Evolutionary conservation across 2,113 vertebrate genomes (phyloP).

Genomic region (Spermophilus dauricus): DNA sequence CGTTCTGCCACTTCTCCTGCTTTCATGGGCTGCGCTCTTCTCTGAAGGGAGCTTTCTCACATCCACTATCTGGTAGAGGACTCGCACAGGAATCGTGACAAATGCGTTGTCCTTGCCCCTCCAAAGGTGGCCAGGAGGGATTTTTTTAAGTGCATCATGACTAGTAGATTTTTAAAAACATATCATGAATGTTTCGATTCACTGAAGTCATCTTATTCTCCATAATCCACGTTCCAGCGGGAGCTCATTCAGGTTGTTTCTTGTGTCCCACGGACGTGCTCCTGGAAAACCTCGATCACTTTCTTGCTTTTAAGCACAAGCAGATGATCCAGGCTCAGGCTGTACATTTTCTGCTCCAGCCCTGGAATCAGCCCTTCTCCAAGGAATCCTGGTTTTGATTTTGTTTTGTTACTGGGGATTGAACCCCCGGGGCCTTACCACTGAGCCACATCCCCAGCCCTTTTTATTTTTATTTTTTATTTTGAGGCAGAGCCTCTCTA

Average conservation of each 20-base stretch:
- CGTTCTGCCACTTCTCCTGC: neutral
- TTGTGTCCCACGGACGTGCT: too few species aligned
- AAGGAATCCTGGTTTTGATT: too few species aligned
- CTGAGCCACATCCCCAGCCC: too few species aligned
- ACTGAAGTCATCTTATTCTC: neutral
- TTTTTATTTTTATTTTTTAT: too few species aligned
- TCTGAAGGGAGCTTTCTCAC: neutral
- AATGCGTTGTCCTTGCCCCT: neutral
- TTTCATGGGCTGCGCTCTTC: neutral
- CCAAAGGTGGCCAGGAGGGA: neutral
- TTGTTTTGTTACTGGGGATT: too few species aligned
- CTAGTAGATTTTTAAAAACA: neutral
- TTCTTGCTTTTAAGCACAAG: neutral
- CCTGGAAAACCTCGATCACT: neutral
- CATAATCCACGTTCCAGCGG: neutral
- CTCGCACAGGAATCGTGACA: neutral
- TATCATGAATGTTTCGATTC: neutral
- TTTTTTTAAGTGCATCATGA: neutral
- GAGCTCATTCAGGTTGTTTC: neutral
- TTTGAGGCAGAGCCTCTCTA: too few species aligned
- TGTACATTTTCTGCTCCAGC: neutral
- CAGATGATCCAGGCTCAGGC: neutral
- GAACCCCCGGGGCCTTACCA: too few species aligned
- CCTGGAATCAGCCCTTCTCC: neutral
- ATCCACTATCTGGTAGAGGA: neutral